Conservation (phyloP, 2,113 vertebrate species). For the Fregata magnificens region DNA sequence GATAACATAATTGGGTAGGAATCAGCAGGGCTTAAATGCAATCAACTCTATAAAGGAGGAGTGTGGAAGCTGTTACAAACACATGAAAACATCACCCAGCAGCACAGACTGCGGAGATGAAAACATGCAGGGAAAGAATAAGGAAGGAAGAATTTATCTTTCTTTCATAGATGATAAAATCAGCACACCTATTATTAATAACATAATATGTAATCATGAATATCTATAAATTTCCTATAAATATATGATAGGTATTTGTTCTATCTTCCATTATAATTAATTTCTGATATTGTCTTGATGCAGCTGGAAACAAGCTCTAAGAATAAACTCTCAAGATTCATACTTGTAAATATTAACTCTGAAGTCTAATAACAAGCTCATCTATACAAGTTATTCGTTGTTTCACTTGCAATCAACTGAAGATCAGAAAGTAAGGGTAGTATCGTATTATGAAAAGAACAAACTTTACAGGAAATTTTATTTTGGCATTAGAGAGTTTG, state of each 20-base stretch:
- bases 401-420: not conserved
- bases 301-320: not conserved
- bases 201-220: not conserved
- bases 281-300: conserved; percentile 8
- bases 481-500: not conserved
- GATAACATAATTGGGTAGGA: conserved; percentile 38
- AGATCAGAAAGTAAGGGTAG: not conserved
- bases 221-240: conserved; percentile 20
- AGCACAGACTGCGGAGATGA: not conserved
- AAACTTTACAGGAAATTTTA: not conserved
- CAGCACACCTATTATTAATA: conserved; percentile 7
- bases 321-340: not conserved
- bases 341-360: not conserved
- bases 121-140: conserved; percentile 2
- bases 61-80: not conserved
- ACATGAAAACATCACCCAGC: conserved; percentile 3
- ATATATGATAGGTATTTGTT: not conserved
- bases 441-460: not conserved
- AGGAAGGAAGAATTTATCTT: conserved; percentile 6
- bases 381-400: not conserved
- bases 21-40: conserved; percentile 28
- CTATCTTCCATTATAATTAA: conserved; percentile 11
- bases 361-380: not conserved
- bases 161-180: not conserved
- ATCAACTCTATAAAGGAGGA: not conserved